Base-by-base conservation (phyloP, 2,888 invertebrate species). In the Cotesia congregata region DNA sequence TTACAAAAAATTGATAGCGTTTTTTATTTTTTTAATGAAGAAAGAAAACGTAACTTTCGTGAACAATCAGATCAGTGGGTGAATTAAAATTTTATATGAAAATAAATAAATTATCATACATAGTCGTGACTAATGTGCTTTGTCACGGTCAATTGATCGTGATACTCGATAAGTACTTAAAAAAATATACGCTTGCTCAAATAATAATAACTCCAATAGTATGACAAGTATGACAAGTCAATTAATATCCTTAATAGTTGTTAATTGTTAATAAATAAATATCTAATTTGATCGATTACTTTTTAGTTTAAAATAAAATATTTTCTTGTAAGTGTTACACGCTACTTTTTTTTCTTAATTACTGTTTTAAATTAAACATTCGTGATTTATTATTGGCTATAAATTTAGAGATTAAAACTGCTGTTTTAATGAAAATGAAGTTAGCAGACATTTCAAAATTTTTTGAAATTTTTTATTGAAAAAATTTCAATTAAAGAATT, bases 61-160 rank as follows among this genome's bases (percentile, higher is more conserved):
- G 61, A 30, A 39, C 41, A 81, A 80, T 81, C 75, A 77, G 80
- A 77, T 81, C 80, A 80, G 78, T 81, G 78, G 81, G 79, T 81
- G 77, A 81, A 79, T 79, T 61, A 68, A 20, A 68, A 17, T 6
- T 41, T 17, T 12, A 68, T 17, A 40, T 41, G 68, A 68, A 60
- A 61, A n/a, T 59, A 20, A 59, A 59, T 70, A 4, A 50, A 70
- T 15, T 7, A 15, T 9, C 15, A 12, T 50, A 30, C n/a, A 15
- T 15, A 59, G 17, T 30, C 38, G 41, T 9, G 50, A 50, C 50
- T 50, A 3, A 12, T 12, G 50, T 50, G 12, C 50, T 50, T 50
- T 50, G 7, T 50, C 50, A 50, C 12, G 50, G 50, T 50, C 50
- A 50, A 50, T 50, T 50, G 9, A 50, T 12, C 12, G 12, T 50